phyloP scores from a whole-genome alignment of 1,140 invertebrate species.

The Dufourea novaeangliae region DNA sequence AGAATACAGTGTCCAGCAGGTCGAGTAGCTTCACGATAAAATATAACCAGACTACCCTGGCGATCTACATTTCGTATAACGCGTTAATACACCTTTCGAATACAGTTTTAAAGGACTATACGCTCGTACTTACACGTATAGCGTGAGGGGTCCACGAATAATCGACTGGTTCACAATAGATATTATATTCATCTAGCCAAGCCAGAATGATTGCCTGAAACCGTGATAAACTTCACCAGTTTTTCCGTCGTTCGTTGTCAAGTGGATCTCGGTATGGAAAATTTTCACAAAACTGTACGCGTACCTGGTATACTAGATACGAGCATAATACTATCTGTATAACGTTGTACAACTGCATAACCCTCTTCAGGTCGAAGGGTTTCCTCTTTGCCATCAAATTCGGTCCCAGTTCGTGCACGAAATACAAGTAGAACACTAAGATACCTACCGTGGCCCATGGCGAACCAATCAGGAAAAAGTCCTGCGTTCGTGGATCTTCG shows the following conservation, averaged over 20 bases:
- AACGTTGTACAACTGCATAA: slow-evolving; percentile 90
- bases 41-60: slow-evolving; percentile 84
- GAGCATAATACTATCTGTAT: slow-evolving; percentile 86
- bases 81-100: not conserved
- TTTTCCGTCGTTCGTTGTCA: too few relatives aligned
- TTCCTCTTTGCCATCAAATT: slow-evolving; percentile 83
- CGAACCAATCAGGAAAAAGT: slow-evolving; percentile 84
- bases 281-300: not conserved
- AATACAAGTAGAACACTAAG: slow-evolving; percentile 85
- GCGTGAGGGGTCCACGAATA: slow-evolving; percentile 85
- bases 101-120: not conserved
- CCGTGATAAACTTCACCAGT: not conserved
- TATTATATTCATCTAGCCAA: slow-evolving; percentile 83
- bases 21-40: slow-evolving; percentile 86
- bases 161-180: slow-evolving; percentile 88
- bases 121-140: slow-evolving; percentile 79
- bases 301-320: slow-evolving; percentile 85
- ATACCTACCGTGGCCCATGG: slow-evolving; percentile 83
- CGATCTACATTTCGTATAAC: slow-evolving; percentile 76
- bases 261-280: not conserved
- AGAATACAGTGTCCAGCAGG: slow-evolving; percentile 90
- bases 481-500: slow-evolving; percentile 84
- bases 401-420: slow-evolving; percentile 87
- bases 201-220: slow-evolving; percentile 78
- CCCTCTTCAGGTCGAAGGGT: slow-evolving; percentile 86